Conservation (phyloP, 2,797 vertebrate genomes). For the Scleropages formosus region DNA sequence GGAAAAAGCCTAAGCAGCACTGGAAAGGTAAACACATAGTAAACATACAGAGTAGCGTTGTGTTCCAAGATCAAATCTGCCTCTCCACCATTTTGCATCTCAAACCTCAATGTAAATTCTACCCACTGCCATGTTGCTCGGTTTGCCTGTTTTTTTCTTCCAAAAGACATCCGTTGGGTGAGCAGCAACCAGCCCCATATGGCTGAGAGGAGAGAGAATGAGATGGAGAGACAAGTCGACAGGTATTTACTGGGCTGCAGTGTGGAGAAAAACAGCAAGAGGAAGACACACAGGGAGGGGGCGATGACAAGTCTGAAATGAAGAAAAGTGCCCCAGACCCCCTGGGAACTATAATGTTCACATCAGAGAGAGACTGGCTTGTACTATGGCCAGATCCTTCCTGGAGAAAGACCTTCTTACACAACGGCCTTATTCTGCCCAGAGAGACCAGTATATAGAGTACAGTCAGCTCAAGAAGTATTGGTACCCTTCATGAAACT, state of each 20-base stretch:
- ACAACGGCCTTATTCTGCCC: background rate
- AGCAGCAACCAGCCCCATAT: background rate
- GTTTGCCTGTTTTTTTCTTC: background rate
- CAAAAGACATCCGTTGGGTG: background rate
- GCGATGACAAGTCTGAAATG: background rate
- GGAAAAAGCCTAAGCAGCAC: background rate
- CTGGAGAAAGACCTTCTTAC: background rate
- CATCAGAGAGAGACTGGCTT: background rate
- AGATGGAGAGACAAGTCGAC: background rate
- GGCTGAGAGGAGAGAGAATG: background rate
- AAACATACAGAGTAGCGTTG: too few species aligned
- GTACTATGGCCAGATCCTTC: background rate
- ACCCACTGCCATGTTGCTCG: background rate
- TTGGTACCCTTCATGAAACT: too few species aligned
- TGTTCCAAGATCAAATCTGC: slow-evolving; percentile 6
- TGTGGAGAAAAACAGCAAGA: slow-evolving; percentile 3
- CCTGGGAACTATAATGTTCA: slow-evolving; percentile 13
- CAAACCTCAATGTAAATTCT: slow-evolving; percentile 22
- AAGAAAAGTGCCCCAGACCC: background rate
- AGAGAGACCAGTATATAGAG: too few species aligned
- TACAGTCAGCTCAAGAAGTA: too few species aligned
- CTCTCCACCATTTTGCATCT: slow-evolving; percentile 12
- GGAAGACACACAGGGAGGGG: slow-evolving; percentile 9
- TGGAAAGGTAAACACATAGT: background rate
- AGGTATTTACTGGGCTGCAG: slow-evolving; percentile 9